These are phyloP conservation scores for Clarias batrachus DNA, from an alignment of 2,113 vertebrate species.

Conservation along the genomic window DNA sequence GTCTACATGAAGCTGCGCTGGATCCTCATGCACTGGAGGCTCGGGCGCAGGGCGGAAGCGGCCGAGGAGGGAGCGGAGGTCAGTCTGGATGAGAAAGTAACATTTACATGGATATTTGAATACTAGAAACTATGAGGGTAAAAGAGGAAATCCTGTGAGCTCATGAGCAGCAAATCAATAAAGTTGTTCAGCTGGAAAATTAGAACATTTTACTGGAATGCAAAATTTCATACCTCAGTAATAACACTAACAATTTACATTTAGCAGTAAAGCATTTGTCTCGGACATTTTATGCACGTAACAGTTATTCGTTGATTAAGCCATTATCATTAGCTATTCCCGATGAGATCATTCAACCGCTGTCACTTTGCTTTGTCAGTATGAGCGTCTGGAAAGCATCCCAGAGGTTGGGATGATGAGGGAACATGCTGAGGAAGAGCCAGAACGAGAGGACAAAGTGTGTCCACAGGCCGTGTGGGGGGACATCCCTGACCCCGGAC, in stretches of 20 bases:
- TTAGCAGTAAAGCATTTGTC: not conserved
- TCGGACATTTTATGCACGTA: not conserved
- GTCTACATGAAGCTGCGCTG: conserved; percentile 92
- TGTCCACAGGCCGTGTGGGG: conserved; percentile 63
- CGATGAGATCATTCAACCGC: not conserved
- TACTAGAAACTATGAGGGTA: not conserved
- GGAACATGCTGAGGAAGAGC: conserved; percentile 67
- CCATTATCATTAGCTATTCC: not conserved
- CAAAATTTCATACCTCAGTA: not conserved
- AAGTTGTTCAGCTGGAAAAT: not conserved
- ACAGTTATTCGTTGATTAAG: not conserved
- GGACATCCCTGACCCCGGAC: conserved; percentile 64
- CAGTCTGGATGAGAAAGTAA: conserved; percentile 38
- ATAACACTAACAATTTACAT: not conserved
- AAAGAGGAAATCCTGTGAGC: not conserved
- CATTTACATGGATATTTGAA: not conserved
- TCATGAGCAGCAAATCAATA: not conserved
- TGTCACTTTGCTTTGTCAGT: conserved; percentile 62
- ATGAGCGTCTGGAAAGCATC: conserved; percentile 77
- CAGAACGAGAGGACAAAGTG: conserved; percentile 67
- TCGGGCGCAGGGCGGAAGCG: conserved; percentile 73
- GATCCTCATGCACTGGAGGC: conserved; percentile 89
- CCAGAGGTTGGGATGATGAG: conserved; percentile 72
- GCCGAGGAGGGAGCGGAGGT: conserved; percentile 80
- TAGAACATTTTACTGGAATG: not conserved